Base-by-base conservation (phyloP, 2,888 invertebrate species). In the Stenoptilia bipunctidactyla region DNA sequence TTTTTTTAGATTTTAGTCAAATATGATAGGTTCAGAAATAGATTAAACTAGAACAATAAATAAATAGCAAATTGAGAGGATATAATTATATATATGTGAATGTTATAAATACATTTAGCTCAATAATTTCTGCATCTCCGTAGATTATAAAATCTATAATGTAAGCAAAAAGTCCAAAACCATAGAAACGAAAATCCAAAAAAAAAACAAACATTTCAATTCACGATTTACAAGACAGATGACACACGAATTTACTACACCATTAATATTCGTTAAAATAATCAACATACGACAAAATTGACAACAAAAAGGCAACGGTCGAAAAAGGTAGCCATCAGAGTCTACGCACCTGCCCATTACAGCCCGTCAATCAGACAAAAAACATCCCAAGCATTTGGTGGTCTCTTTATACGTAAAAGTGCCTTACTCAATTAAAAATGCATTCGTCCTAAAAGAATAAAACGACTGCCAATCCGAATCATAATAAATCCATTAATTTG, bases 401-500 rank as follows among this genome's bases (percentile, higher is more conserved):
- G 77, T 75, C 79, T 72, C 71, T 77, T 74, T 70, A 76, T 76
- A 74, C 80, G 76, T 79, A 75, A 79, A 76, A 80, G 77, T 80
- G 80, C 71, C 75, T 74, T 77, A 75, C 77, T 82, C 80, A 82
- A 83, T 83, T 82, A 83, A 83, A 82, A 82, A 82, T 80, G 77
- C 83, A 83, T 83, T 82, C 82, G 77, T 76, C 79, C 80, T 70
- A 70, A 73, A 66, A 67, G 66, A 73, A 72, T 72, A 75, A 79
- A 76, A 74, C 61, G 66, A 68, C 52, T 61, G 62, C 64, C 72
- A 72, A 70, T 75, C 73, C 64, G 53, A 68, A 75, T 82, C 75
- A 80, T 79, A 80, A 79, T 80, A 79, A 76, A 80, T 80, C 79
- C 80, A 82, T 83, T 82, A 80, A 83, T 82, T 83, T 82, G 82